phyloP scores from a whole-genome alignment of 1,140 invertebrate species.

The Macrobrachium rosenbergii region DNA sequence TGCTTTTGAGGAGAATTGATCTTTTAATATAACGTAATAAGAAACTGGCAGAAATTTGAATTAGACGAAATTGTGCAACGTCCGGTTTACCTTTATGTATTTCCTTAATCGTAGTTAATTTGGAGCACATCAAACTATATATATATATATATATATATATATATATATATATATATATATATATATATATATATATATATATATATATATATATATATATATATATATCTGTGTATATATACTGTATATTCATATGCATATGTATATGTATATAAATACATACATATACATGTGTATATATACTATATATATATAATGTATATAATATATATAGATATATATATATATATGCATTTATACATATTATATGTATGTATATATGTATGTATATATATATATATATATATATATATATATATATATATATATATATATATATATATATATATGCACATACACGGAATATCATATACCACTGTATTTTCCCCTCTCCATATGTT shows the following conservation, averaged over 20 bases:
- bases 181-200: constrained; percentile 16
- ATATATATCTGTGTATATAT: neutral
- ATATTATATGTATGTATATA: neutral
- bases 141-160: constrained; percentile 1
- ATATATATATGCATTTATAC: too few relatives aligned
- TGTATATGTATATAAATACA: constrained; percentile 4
- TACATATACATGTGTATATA: neutral
- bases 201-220: constrained; percentile 5
- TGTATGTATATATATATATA: neutral
- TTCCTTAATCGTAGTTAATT: neutral
- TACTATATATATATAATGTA: neutral
- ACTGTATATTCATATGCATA: neutral
- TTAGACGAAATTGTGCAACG: too few relatives aligned
- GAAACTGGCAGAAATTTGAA: too few relatives aligned
- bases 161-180: constrained; percentile 9
- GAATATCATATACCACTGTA: too few relatives aligned
- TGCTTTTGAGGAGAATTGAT: too few relatives aligned
- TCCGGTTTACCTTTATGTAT: neutral
- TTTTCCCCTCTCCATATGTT: too few relatives aligned
- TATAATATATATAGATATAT: neutral
- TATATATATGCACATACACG: neutral
- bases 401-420: neutral
- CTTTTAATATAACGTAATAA: too few relatives aligned
- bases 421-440: neutral
- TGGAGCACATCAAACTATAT: neutral